Evolutionary conservation across 2,797 vertebrate genomes (phyloP).

Genomic region (Darevskia mixta): DNA sequence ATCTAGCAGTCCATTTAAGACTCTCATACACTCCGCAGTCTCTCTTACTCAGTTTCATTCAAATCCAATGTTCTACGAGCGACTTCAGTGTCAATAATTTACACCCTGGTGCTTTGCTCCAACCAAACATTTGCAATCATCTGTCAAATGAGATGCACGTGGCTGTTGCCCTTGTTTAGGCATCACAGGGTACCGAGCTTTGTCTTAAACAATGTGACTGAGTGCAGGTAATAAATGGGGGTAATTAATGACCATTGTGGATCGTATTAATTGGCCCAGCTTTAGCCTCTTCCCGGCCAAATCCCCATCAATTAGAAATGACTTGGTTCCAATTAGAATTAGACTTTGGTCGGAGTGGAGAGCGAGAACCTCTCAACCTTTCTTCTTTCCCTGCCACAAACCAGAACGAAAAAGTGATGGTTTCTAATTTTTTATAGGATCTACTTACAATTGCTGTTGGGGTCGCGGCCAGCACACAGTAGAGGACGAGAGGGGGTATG

Average conservation of each 20-base stretch:
- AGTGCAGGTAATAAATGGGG: conserved; percentile 59
- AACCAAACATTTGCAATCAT: conserved; percentile 47
- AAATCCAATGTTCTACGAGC: conserved; percentile 25
- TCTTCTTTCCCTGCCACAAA: conserved; percentile 10
- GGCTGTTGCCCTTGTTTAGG: conserved; percentile 47
- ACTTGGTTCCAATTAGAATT: too few relatives aligned
- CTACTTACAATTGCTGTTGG: conserved; percentile 94
- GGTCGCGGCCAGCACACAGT: conserved; percentile 93
- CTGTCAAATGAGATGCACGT: conserved; percentile 42
- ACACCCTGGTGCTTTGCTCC: conserved; percentile 11
- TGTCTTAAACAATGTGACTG: conserved; percentile 40
- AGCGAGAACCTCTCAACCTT: conserved; percentile 13
- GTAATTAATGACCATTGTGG: conserved; percentile 36
- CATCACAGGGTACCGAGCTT: conserved; percentile 19
- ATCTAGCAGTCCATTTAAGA: conserved; percentile 37
- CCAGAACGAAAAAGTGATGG: conserved; percentile 36
- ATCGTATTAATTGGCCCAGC: conserved; percentile 17
- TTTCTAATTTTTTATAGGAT: background rate
- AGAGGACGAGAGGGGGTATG: conserved; percentile 93
- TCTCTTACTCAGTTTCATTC: conserved; percentile 34
- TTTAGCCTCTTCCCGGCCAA: conserved; percentile 28
- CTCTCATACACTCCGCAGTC: background rate
- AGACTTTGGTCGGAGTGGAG: background rate
- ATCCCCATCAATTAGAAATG: conserved; percentile 39
- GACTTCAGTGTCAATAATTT: conserved; percentile 43